Evolutionary conservation across 2,113 vertebrate genomes (phyloP), one percentile per base, ranked within the genome.

Genomic region (Microtus oregoni): DNA sequence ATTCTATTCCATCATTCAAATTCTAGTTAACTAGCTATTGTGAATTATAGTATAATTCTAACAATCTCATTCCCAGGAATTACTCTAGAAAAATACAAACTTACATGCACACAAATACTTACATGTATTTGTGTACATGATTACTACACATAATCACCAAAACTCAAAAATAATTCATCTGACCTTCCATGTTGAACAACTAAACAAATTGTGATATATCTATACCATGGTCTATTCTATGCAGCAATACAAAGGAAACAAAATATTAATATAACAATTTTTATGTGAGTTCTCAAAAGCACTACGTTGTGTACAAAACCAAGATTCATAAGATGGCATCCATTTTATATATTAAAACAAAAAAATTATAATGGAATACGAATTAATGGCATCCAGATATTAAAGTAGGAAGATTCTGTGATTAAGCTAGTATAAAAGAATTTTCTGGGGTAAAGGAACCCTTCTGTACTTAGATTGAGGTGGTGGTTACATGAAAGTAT

Each of bases 1-100:
- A 88, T 20, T 95, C 89, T 92, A 91, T 67, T 91, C 68, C 94
- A 94, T 58, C 61, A 95, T 82, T 90, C 77, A 91, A 94, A 92
- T 65, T 95, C 38, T 61, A 87, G 50, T 35, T 82, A 92, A 92
- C 38, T 58, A 94, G 89, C 72, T 79, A 91, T n/a, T 24, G 79
- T 89, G 28, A 94, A 61, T 77, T 22, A 63, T 41, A 91, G 52
- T 91, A 41, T 73, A 95, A 94, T 95, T 94, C 77, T 82, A 91
- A 26, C 77, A 86, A 90, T 87, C 73, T 89, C 55, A 93, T 12
- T 35, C 35, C 14, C 22, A 86, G 52, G 6, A 83, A 92, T 91
- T 86, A 85, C 24, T 26, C 35, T 75, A 94, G 58, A 58, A 38
- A 97, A 96, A 83, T 90, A 47, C 30, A 95, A 94, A 75, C 47